Conservation (phyloP, 2,888 invertebrate species). For the Troides helena region DNA sequence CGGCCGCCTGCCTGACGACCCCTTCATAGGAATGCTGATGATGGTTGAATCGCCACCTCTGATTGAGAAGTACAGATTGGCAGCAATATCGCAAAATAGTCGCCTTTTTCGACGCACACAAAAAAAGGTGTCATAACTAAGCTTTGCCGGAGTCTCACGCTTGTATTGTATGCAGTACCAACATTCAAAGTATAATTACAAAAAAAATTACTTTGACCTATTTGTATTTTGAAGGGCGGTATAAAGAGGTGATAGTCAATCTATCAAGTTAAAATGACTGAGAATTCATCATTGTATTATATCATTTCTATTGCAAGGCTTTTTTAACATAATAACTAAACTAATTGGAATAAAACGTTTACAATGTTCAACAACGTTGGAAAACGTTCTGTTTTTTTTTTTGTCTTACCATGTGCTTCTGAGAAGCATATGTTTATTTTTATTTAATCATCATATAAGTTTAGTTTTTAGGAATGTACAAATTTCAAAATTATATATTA, state of each 20-base stretch:
- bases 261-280: conserved; percentile 14
- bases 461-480: conserved; percentile 49
- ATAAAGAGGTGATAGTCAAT: not conserved
- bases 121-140: no score
- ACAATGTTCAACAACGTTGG: conserved; percentile 24
- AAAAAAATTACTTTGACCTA: not conserved
- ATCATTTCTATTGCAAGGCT: conserved; percentile 4
- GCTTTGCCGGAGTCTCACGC: no score
- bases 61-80: no score
- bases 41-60: no score
- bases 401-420: conserved; percentile 52
- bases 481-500: conserved; percentile 40
- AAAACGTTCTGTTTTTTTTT: conserved; percentile 34
- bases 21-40: no score
- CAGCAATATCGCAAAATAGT: no score
- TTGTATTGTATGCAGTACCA: not conserved
- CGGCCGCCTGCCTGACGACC: no score
- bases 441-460: conserved; percentile 47
- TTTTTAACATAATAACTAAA: not conserved
- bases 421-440: conserved; percentile 59
- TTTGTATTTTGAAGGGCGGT: not conserved
- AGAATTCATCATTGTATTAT: conserved; percentile 21
- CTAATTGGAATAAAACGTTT: conserved; percentile 28
- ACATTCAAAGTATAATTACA: not conserved
- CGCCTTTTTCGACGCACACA: no score